Evolutionary conservation across 2,797 vertebrate genomes (phyloP).

Genomic region (Pelodytes ibericus): DNA sequence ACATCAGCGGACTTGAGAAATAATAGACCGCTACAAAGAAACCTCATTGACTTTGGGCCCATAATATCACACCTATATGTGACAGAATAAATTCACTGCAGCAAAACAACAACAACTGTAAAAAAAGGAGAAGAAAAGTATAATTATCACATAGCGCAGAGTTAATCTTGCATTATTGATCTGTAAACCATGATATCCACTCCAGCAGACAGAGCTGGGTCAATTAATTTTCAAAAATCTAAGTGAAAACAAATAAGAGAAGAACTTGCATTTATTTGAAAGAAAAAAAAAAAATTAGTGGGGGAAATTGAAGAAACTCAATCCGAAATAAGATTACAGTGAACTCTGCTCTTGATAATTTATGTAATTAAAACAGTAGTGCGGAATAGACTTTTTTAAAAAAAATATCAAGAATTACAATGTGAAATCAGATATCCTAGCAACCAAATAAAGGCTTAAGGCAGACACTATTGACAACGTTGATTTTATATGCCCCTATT

Average conservation of each 20-base stretch:
- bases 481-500: too few relatives aligned
- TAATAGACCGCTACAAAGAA: not conserved
- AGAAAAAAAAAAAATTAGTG: not conserved
- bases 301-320: not conserved
- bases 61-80: not conserved
- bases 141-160: not conserved
- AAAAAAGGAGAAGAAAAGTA: not conserved
- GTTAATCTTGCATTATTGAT: not conserved
- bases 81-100: not conserved
- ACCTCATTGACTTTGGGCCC: not conserved
- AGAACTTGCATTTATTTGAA: not conserved
- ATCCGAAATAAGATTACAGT: not conserved
- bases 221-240: not conserved
- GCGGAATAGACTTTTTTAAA: slow-evolving; percentile 63
- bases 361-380: slow-evolving; percentile 59
- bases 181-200: not conserved
- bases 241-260: not conserved
- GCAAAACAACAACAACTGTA: not conserved
- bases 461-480: too few relatives aligned
- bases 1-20: not conserved
- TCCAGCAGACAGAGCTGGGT: not conserved
- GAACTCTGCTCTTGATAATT: slow-evolving; percentile 39
- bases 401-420: slow-evolving; percentile 64
- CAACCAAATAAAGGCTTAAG: slow-evolving; percentile 60
- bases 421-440: slow-evolving; percentile 70